These are phyloP conservation scores for Discoglossus pictus DNA, from an alignment of 2,797 vertebrate genomes.

Conservation along the genomic window DNA sequence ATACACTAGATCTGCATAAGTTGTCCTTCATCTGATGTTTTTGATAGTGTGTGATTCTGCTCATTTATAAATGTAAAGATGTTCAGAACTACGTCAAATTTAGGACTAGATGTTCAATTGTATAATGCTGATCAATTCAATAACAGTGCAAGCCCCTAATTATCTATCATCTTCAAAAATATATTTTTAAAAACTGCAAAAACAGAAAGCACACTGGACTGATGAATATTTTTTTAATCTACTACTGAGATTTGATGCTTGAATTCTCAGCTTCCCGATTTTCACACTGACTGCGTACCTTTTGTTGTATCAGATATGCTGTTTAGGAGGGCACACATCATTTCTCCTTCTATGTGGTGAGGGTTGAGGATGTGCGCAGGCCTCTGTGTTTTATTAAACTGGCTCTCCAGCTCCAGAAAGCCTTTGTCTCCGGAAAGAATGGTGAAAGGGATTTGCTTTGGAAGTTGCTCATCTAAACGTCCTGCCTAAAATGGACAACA, in stretches of 20 bases:
- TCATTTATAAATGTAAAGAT: too few species aligned
- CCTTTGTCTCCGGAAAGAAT: slow-evolving; percentile 79
- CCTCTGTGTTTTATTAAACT: slow-evolving; percentile 77
- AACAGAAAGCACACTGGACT: slow-evolving; percentile 8
- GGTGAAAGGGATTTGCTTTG: slow-evolving; percentile 80
- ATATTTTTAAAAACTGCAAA: slow-evolving; percentile 10
- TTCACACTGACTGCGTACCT: slow-evolving; percentile 65
- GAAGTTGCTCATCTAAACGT: slow-evolving; percentile 75
- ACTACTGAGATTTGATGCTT: slow-evolving; percentile 47
- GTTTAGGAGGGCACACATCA: slow-evolving; percentile 79
- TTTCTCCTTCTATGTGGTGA: slow-evolving; percentile 73
- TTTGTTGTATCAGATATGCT: slow-evolving; percentile 78
- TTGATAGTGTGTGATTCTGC: too few species aligned
- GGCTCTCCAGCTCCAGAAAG: slow-evolving; percentile 74
- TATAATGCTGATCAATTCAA: too few species aligned
- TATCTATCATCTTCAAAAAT: too few species aligned
- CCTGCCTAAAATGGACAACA: slow-evolving; percentile 69
- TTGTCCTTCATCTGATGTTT: too few species aligned
- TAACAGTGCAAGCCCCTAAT: too few species aligned
- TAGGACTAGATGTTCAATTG: too few species aligned
- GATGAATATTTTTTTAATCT: slow-evolving; percentile 48
- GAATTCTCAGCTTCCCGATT: slow-evolving; percentile 39
- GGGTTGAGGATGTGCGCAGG: slow-evolving; percentile 73
- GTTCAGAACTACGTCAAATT: too few species aligned
- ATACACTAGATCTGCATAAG: too few species aligned